Evolutionary conservation across 1,140 invertebrate species (phyloP).

Genomic region (Leptinotarsa lineolata): DNA sequence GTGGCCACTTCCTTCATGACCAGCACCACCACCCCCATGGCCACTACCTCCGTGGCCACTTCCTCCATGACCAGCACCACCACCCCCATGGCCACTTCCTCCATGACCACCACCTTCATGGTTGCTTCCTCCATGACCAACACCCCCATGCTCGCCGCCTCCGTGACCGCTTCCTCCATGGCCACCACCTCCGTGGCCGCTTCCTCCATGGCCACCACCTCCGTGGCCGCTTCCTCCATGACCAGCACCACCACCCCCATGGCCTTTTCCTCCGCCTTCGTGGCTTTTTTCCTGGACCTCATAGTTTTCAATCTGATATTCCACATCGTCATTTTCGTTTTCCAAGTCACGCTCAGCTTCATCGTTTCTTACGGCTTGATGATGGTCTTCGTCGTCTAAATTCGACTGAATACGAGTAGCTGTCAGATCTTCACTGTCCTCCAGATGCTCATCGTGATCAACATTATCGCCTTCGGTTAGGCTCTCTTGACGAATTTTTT

Average conservation of each 20-base stretch:
- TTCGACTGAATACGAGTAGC: slow-evolving; percentile 21
- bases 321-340: slow-evolving; percentile 8
- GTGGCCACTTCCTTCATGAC: slow-evolving; percentile 20
- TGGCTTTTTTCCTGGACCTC: slow-evolving; percentile 4
- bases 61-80: slow-evolving; percentile 13
- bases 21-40: slow-evolving; percentile 9
- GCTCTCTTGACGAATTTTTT: not conserved
- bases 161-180: slow-evolving; percentile 13
- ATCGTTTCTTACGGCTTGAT: not conserved
- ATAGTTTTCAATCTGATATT: not conserved
- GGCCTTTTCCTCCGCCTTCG: not conserved
- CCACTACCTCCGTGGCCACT: slow-evolving; percentile 16
- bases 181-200: slow-evolving; percentile 18
- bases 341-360: slow-evolving; percentile 6
- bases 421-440: slow-evolving; percentile 20
- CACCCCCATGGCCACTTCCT: slow-evolving; percentile 17
- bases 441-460: slow-evolving; percentile 24
- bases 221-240: slow-evolving; percentile 17
- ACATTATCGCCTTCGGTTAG: not conserved
- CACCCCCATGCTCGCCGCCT: not conserved
- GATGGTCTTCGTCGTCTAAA: slow-evolving; percentile 21
- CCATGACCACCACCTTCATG: slow-evolving; percentile 19
- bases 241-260: slow-evolving; percentile 10
- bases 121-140: not conserved
- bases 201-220: slow-evolving; percentile 1